Conservation (phyloP, 2,797 vertebrate genomes). For the Chelon labrosus region DNA sequence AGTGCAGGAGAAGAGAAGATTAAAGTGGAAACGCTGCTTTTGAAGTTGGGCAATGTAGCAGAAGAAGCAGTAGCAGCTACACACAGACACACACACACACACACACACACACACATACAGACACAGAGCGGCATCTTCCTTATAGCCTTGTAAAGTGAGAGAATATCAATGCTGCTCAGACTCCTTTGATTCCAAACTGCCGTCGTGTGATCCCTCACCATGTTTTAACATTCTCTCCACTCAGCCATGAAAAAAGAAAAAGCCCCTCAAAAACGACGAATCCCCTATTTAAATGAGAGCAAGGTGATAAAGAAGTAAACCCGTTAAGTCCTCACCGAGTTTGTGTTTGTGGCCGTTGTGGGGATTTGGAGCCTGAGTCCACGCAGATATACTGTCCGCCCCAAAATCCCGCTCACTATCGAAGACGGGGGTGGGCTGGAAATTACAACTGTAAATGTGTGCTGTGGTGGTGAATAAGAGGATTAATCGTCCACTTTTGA, state of each 20-base stretch:
- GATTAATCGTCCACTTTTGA: slow-evolving; percentile 61
- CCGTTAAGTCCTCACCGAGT: slow-evolving; percentile 56
- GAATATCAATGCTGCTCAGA: slow-evolving; percentile 67
- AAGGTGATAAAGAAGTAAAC: slow-evolving; percentile 64
- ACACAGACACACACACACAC: slow-evolving; percentile 26
- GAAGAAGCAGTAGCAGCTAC: slow-evolving; percentile 47
- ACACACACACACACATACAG: slow-evolving; percentile 28
- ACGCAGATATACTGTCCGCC: slow-evolving; percentile 38
- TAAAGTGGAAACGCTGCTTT: slow-evolving; percentile 78
- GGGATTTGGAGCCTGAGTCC: slow-evolving; percentile 64
- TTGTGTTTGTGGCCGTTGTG: slow-evolving; percentile 44
- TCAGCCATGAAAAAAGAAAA: slow-evolving; percentile 25
- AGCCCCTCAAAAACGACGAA: background rate
- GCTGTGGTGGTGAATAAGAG: slow-evolving; percentile 64
- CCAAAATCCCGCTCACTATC: slow-evolving; percentile 44
- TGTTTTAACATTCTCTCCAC: slow-evolving; percentile 50
- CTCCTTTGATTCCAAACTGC: slow-evolving; percentile 70
- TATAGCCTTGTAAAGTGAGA: slow-evolving; percentile 56
- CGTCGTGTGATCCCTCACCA: slow-evolving; percentile 65
- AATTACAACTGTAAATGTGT: slow-evolving; percentile 70
- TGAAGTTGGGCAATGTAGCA: slow-evolving; percentile 78
- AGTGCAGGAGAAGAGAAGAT: slow-evolving; percentile 79
- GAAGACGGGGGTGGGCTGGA: slow-evolving; percentile 49
- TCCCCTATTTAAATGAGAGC: slow-evolving; percentile 51
- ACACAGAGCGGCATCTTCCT: slow-evolving; percentile 36